Percentiles rank a stretch among this genome's conserved stretches.
These are phyloP conservation scores for Gastracanthus pulcherrimus DNA, from an alignment of 2,888 invertebrate genomes.

Conservation along the genomic window DNA sequence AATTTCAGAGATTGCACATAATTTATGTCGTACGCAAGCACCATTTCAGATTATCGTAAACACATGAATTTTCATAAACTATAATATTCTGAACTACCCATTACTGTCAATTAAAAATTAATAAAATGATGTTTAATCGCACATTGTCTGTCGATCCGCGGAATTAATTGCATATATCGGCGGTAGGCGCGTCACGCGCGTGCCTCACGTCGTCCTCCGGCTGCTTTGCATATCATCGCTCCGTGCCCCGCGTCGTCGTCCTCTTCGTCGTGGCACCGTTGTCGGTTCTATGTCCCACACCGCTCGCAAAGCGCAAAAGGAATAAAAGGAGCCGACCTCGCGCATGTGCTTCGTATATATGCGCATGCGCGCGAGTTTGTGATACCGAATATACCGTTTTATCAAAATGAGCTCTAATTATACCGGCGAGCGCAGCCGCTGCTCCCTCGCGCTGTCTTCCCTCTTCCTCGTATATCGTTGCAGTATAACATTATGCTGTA, in stretches of 20 bases:
- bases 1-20: too few relatives aligned
- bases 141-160: background rate
- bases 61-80: too few relatives aligned
- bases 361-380: too few relatives aligned
- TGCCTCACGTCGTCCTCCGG: background rate
- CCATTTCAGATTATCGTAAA: too few relatives aligned
- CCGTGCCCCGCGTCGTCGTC: too few relatives aligned
- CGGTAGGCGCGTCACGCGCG: too few relatives aligned
- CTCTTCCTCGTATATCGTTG: background rate
- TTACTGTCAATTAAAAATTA: background rate
- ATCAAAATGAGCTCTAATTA: conserved; percentile 48
- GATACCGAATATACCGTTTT: conserved; percentile 43
- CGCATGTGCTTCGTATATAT: background rate
- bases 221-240: background rate
- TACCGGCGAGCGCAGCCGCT: too few relatives aligned
- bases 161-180: background rate
- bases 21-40: too few relatives aligned
- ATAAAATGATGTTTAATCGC: background rate
- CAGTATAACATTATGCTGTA: background rate
- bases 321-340: background rate
- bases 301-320: background rate
- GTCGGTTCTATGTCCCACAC: background rate
- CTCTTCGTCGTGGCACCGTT: too few relatives aligned
- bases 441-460: background rate
- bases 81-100: too few relatives aligned